Base-by-base conservation (phyloP, 2,797 vertebrate species). In the Babyrousa celebensis region DNA sequence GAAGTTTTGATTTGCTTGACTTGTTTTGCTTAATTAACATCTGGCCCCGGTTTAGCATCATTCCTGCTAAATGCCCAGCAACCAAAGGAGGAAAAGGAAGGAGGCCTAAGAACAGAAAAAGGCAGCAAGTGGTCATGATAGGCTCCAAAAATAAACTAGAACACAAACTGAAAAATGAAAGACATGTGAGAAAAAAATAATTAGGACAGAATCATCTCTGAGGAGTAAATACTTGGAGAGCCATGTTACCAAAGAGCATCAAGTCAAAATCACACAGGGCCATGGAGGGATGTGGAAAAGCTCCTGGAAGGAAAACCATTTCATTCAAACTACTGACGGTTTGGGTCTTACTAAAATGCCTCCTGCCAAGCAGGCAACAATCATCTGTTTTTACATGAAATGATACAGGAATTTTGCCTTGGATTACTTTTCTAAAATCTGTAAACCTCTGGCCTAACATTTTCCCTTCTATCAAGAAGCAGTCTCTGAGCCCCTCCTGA, bases 11-110 rank as follows among this genome's bases (percentile, higher is more conserved):
- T 93, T 96, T 93, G 68, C 83, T 89, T 95, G 89, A 96, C 68
- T 97, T 93, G 60, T 84, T 97, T 97, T 98, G 75, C 87, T 84
- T 97, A 92, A 86, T 96, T 96, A 97, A 91, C 89, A 97, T 70
- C 82, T 96, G 97, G 60, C 71, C 36, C 40, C 9, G 3, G 25
- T 77, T 89, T 43, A 75, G 72, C 62, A 89, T 92, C 92, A 74
- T 85, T 32, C n/a, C 32, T 72, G 32, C 68, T 91, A 75, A 68
- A 14, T 52, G 84, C 60, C n/a, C 78, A 92, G 60, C 60, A 85
- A 60, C 32, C n/a, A 87, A 43, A 80, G 68, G 43, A 91, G 25
- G 65, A 83, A 70, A 54, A 85, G 75, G 27, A 89, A 43, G 79
- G 70, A 93, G 56, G 58, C 21, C 43, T 83, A 77, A 82, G 67